These are phyloP conservation scores for Hylomyscus alleni DNA, from an alignment of 2,797 vertebrate genomes.

Conservation along the genomic window DNA sequence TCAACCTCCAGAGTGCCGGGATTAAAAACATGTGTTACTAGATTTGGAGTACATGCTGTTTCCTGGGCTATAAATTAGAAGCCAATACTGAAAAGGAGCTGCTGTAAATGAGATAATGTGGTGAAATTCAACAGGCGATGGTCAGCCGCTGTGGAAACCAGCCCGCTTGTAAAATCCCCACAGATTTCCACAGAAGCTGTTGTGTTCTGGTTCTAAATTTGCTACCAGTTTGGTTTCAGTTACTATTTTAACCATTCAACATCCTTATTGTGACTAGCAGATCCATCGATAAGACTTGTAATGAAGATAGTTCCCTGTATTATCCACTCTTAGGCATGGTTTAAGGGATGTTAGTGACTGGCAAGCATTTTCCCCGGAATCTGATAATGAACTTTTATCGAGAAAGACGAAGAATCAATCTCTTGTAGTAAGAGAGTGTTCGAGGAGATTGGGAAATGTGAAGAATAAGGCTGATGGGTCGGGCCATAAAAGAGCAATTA, in stretches of 20 bases:
- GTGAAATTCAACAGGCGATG: conserved; percentile 15
- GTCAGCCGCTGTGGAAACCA: conserved; percentile 42
- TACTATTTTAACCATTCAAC: conserved; percentile 70
- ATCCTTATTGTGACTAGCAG: conserved; percentile 34
- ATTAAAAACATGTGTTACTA: not conserved
- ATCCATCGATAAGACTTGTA: conserved; percentile 56
- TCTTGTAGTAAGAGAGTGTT: not conserved
- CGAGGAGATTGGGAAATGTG: not conserved
- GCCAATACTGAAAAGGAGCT: conserved; percentile 19
- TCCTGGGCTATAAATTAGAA: conserved; percentile 36
- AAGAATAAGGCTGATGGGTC: not conserved
- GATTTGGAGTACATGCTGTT: not conserved
- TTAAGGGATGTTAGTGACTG: not conserved
- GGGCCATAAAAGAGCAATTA: not conserved
- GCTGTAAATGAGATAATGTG: conserved; percentile 40
- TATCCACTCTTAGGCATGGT: not conserved
- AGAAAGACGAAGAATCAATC: not conserved
- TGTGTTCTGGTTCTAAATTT: conserved; percentile 75
- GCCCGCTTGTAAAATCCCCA: conserved; percentile 77
- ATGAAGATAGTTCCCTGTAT: conserved; percentile 41
- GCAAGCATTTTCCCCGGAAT: not conserved
- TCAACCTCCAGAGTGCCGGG: not conserved
- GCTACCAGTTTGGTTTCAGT: conserved; percentile 72
- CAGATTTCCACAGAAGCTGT: conserved; percentile 72
- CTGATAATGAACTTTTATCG: not conserved